Conservation (phyloP, 2,113 vertebrate genomes). For the Erinaceus europaeus region DNA sequence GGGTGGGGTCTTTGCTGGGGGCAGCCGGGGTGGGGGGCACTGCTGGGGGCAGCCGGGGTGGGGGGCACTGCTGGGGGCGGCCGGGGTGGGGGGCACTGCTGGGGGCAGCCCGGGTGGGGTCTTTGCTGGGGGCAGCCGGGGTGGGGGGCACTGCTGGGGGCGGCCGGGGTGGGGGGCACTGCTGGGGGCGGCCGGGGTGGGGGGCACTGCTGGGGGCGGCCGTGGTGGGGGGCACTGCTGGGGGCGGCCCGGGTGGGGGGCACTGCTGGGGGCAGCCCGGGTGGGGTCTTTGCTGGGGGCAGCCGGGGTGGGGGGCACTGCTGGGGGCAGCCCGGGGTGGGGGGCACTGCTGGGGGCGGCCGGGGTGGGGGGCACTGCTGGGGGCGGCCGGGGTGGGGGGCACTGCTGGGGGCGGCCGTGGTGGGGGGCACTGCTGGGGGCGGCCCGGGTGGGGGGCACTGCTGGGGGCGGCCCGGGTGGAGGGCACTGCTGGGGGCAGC, state of each 20-base stretch:
- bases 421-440: no score
- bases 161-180: no score
- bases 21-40: background rate
- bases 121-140: background rate
- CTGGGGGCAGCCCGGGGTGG: background rate
- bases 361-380: background rate
- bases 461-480: background rate
- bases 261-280: fast-evolving
- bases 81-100: background rate
- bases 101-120: background rate
- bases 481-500: background rate
- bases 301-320: no score
- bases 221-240: slow-evolving; percentile 63
- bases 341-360: background rate
- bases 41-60: no score
- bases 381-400: background rate
- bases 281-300: no score
- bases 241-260: no score
- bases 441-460: no score
- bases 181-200: no score
- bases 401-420: no score
- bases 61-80: background rate
- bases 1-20: no score
- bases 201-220: background rate
- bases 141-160: background rate